A percentile compares a stretch with the other conserved stretches of the same genome.
Conservation (phyloP, 2,113 vertebrate species). For the Caretta caretta region DNA sequence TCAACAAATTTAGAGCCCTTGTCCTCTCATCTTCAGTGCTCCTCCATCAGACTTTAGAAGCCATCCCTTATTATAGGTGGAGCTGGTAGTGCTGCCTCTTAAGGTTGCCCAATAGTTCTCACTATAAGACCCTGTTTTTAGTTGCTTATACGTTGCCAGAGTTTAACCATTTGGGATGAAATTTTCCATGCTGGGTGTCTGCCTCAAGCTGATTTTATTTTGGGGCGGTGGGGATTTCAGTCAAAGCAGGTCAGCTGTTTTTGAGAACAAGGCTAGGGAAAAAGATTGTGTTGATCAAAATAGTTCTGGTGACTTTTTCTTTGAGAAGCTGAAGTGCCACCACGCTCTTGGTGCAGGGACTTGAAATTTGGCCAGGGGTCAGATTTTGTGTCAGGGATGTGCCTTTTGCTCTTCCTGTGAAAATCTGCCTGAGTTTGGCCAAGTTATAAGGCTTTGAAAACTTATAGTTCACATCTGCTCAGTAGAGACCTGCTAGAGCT, state of each 20-base stretch:
- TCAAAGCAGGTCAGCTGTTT: not conserved
- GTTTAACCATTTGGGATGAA: not conserved
- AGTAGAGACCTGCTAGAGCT: not conserved
- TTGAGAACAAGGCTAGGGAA: not conserved
- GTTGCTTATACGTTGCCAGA: not conserved
- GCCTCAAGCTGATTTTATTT: not conserved
- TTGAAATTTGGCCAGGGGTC: not conserved
- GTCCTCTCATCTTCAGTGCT: not conserved
- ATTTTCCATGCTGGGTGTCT: not conserved
- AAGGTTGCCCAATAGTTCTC: not conserved
- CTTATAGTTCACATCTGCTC: not conserved
- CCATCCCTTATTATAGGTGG: not conserved
- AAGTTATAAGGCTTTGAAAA: not conserved
- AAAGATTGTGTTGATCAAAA: not conserved
- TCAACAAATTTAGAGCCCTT: accelerated
- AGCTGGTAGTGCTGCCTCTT: not conserved
- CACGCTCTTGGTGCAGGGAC: not conserved
- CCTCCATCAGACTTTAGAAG: not conserved
- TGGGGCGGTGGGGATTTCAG: not conserved
- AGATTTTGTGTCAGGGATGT: not conserved
- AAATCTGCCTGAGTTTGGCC: not conserved
- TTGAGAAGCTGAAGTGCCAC: not conserved
- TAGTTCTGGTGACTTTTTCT: not conserved
- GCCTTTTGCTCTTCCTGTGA: not conserved
- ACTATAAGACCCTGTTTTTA: not conserved